Evolutionary conservation across 2,888 invertebrate species (phyloP), one percentile per base, ranked within the genome.

Genomic region (Diogma glabrata): DNA sequence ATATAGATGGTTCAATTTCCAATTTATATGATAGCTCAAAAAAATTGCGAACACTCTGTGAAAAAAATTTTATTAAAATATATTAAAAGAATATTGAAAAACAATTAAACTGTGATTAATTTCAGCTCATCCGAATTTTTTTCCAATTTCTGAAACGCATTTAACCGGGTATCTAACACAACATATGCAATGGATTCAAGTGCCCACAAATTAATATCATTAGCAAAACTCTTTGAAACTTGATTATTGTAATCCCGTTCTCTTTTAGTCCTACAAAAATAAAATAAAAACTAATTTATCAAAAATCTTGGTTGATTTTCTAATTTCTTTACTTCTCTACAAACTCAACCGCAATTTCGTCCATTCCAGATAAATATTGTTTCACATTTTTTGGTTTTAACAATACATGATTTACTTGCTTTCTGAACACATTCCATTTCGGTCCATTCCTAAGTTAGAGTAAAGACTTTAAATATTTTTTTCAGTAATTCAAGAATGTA

Each of bases 341-440:
- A 36, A 69, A 68, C 20, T 68, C 67, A 20, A 59, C 63, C 28
- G 75, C 74, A 24, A 78, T 75, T 52, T 71, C 67, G 51, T 73
- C 70, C 51, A 79, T 66, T 12, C 66, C 70, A 2, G 71, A 67
- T 4, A 73, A 60, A 55, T 78, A 79, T 1, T 73, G 61, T 60
- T 73, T 75, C 1, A 75, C 70, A 53, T 74, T 64, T 55, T 78
- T 76, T 0, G 82, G 79, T 58, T 80, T 75, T 64, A 85, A 65
- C 64, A 85, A 67, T 28, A 80, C 73, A 48, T 80, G 80, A 64
- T 84, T 83, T 0, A 82, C 80, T 53, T 77, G 78, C 1, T 77
- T 75, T 16, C 84, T 72, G 56, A 84, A 74, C 49, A 76, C 72
- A 33, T 78, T 74, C 85, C 85, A 85, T 56, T 77, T 71, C 10